Conservation (phyloP, 2,797 vertebrate genomes). For the Pteronotus mesoamericanus region DNA sequence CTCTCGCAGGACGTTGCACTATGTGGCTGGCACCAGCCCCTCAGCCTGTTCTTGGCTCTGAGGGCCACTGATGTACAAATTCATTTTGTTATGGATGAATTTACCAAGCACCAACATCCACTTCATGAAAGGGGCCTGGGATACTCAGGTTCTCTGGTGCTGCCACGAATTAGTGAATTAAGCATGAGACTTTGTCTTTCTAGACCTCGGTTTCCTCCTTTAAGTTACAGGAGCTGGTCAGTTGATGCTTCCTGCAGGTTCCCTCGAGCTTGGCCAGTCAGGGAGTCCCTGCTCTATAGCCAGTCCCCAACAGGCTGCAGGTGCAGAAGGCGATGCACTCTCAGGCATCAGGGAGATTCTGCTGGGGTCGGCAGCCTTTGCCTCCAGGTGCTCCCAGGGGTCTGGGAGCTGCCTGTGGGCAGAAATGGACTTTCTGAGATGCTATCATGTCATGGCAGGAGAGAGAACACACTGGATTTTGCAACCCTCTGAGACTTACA, state of each 20-base stretch:
- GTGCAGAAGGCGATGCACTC: not conserved
- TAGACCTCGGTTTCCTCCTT: not conserved
- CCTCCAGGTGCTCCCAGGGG: not conserved
- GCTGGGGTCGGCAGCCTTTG: not conserved
- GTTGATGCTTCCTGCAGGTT: not conserved
- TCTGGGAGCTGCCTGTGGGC: not conserved
- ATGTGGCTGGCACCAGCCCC: not conserved
- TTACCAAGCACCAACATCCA: not conserved
- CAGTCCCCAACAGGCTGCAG: not conserved
- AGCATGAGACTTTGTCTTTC: not conserved
- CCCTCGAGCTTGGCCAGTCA: not conserved
- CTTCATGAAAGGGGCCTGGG: not conserved
- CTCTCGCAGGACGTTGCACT: not conserved
- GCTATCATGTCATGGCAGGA: not conserved
- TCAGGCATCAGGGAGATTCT: not conserved
- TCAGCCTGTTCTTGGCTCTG: not conserved
- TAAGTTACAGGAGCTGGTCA: not conserved
- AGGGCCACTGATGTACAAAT: not conserved
- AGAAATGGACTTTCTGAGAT: not conserved
- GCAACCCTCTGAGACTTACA: not conserved
- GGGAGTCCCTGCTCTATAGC: not conserved
- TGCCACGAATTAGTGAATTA: not conserved
- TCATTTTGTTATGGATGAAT: not conserved
- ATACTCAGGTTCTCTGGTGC: not conserved
- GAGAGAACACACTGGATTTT: not conserved